A percentile compares a stretch with the other conserved stretches of the same genome.
These are phyloP conservation scores for Ciconia maguari DNA, from an alignment of 2,113 vertebrate genomes.

Conservation along the genomic window DNA sequence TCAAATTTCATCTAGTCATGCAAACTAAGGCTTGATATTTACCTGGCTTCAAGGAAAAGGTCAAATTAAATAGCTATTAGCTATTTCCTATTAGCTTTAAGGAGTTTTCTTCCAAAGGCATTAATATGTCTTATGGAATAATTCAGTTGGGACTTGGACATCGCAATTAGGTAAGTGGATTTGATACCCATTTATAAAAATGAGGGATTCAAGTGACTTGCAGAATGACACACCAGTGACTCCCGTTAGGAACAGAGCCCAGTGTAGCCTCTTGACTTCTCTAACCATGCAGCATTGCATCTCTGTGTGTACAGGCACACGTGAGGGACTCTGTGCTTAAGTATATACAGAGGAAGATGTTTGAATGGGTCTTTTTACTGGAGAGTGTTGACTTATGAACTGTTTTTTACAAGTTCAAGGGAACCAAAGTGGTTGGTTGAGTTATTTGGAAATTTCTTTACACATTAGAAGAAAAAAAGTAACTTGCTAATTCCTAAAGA, in stretches of 20 bases:
- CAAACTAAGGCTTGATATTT: conserved; percentile 47
- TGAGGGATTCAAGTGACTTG: not conserved
- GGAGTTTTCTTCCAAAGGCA: not conserved
- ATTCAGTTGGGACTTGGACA: not conserved
- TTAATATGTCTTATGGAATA: not conserved
- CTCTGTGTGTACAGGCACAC: not conserved
- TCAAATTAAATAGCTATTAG: conserved; percentile 32
- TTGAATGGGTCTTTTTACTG: not conserved
- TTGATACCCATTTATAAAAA: not conserved
- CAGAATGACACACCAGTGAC: not conserved
- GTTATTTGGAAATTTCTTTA: not conserved
- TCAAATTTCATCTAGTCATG: not conserved
- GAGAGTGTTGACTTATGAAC: not conserved
- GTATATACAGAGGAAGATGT: not conserved
- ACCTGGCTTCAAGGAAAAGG: conserved; percentile 23
- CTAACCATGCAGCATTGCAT: not conserved
- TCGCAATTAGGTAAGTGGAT: not conserved
- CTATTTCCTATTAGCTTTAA: not conserved
- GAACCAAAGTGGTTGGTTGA: not conserved
- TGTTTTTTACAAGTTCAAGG: not conserved
- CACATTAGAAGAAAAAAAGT: not conserved
- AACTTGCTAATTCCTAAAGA: not conserved
- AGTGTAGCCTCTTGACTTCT: not conserved
- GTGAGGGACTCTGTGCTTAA: not conserved
- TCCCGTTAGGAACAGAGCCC: not conserved